Percentiles rank a stretch among this genome's conserved stretches.
Conservation (phyloP, 2,113 vertebrate genomes). For the Argyrosomus japonicus region DNA sequence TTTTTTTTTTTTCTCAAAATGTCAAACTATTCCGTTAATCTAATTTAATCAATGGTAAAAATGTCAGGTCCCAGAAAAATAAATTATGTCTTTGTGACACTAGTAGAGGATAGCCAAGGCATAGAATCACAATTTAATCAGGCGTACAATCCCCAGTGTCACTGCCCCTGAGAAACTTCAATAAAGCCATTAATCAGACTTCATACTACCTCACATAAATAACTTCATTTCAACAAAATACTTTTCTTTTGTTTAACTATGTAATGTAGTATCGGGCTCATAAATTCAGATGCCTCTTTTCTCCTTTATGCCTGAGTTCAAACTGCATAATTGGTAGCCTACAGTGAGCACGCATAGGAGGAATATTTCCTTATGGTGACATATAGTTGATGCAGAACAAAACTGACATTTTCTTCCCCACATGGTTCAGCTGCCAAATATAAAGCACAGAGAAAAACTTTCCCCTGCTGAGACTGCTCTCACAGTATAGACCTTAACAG, state of each 20-base stretch:
- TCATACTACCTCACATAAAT: background rate
- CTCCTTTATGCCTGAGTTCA: conserved; percentile 60
- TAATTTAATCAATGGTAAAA: background rate
- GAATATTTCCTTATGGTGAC: conserved; percentile 68
- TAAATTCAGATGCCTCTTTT: conserved; percentile 37
- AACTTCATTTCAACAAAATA: background rate
- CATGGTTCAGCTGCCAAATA: conserved; percentile 52
- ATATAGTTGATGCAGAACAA: conserved; percentile 70
- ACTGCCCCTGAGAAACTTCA: background rate
- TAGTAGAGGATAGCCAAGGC: background rate
- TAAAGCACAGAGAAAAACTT: conserved; percentile 49
- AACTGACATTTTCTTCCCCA: conserved; percentile 71
- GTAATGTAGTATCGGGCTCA: background rate
- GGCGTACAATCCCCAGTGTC: background rate
- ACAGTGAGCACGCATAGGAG: conserved; percentile 43
- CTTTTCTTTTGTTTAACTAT: background rate
- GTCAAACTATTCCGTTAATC: background rate
- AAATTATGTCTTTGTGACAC: background rate
- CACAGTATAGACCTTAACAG: conserved; percentile 26
- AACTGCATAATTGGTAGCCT: conserved; percentile 68
- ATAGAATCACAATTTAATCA: conserved; percentile 10
- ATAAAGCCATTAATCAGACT: background rate
- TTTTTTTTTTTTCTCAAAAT: background rate
- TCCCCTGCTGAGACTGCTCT: conserved; percentile 50
- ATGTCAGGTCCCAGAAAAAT: background rate